Conservation (phyloP, 1,140 invertebrate species). For the Penaeus vannamei region DNA sequence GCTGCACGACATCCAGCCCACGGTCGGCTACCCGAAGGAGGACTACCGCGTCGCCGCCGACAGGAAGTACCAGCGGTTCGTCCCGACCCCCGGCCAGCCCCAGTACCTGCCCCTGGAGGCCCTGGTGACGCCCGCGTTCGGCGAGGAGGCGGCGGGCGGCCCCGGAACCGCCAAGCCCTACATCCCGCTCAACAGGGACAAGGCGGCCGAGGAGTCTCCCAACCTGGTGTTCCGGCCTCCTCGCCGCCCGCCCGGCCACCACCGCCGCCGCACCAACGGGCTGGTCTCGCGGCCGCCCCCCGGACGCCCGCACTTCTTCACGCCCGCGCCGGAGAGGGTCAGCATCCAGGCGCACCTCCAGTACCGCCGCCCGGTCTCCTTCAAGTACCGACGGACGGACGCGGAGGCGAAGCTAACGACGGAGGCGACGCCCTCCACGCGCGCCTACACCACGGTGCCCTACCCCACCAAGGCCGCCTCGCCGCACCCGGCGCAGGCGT, state of each 20-base stretch:
- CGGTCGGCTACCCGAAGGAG: background rate
- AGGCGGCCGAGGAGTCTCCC: constrained; percentile 3
- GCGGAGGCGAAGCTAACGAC: background rate
- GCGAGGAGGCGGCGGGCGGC: background rate
- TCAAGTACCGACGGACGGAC: constrained; percentile 57
- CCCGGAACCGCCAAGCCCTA: constrained; percentile 16
- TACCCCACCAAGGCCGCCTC: background rate
- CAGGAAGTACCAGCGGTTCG: constrained; percentile 35
- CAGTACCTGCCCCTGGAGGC: constrained; percentile 46
- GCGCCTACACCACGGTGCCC: background rate
- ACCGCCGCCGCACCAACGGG: constrained; percentile 39
- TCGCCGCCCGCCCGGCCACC: constrained; percentile 42
- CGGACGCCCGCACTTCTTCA: constrained; percentile 45
- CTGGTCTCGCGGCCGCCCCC: constrained; percentile 37
- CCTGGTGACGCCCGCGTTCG: constrained; percentile 1
- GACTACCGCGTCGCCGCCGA: constrained; percentile 47
- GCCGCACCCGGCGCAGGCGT: background rate
- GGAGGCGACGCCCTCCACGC: background rate
- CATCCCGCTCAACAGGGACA: constrained; percentile 41
- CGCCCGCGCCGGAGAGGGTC: constrained; percentile 34
- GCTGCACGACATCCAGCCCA: background rate
- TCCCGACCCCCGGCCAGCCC: background rate
- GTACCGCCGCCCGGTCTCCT: constrained; percentile 64
- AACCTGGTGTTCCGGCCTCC: constrained; percentile 52
- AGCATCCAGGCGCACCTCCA: constrained; percentile 54